Evolutionary conservation across 2,113 vertebrate genomes (phyloP).

Genomic region (Oryzias woworae): DNA sequence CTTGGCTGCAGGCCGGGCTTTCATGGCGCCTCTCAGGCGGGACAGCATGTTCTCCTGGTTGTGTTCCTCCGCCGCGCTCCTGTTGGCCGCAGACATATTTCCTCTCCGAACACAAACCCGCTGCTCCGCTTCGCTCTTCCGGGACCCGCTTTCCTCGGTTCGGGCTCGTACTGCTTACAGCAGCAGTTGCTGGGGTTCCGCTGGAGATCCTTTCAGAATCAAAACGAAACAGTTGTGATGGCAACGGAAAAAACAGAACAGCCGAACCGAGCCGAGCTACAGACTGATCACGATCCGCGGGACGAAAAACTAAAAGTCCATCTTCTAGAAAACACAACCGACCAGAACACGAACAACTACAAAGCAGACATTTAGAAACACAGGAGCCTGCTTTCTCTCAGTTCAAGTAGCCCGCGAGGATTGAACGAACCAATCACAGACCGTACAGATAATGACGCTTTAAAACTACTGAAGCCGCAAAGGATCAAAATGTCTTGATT

Average conservation of each 20-base stretch:
- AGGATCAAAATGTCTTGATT: constrained; percentile 36
- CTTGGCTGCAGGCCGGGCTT: constrained; percentile 34
- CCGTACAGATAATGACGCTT: constrained; percentile 4
- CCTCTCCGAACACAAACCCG: neutral
- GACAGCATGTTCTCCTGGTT: constrained; percentile 71
- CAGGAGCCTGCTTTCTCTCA: constrained; percentile 47
- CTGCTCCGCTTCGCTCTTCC: too few species aligned
- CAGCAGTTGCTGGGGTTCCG: too few species aligned
- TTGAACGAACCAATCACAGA: constrained; percentile 89
- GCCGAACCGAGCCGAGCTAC: neutral
- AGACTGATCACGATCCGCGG: neutral
- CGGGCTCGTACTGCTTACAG: too few species aligned
- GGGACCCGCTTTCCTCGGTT: too few species aligned
- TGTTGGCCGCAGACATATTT: constrained; percentile 64
- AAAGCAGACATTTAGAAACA: constrained; percentile 14
- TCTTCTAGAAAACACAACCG: neutral
- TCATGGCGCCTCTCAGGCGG: constrained; percentile 47
- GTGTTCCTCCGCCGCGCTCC: constrained; percentile 39
- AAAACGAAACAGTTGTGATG: constrained; percentile 48
- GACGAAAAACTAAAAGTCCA: constrained; percentile 21
- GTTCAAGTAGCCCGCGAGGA: constrained; percentile 99
- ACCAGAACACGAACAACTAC: constrained; percentile 28
- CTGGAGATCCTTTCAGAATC: neutral
- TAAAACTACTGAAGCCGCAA: constrained; percentile 43
- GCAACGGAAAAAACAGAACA: constrained; percentile 27